Conservation (phyloP, 2,113 vertebrate genomes). For the Phocoena sinus region DNA sequence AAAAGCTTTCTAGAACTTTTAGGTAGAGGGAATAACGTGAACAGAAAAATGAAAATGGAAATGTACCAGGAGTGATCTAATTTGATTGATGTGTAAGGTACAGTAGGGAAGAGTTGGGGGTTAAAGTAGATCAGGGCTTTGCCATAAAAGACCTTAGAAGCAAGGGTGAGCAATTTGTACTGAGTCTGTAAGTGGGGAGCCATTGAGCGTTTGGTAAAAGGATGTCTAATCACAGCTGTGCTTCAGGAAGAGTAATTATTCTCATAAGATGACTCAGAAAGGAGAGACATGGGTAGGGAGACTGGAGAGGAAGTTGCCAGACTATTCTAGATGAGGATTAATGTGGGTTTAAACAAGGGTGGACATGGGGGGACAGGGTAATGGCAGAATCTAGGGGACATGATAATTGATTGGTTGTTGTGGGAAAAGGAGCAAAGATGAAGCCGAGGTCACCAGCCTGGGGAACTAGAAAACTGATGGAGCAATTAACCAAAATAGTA, state of each 20-base stretch:
- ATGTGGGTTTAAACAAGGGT: slow-evolving; percentile 27
- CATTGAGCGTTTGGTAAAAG: slow-evolving; percentile 22
- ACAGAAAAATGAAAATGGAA: neutral
- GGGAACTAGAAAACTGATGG: neutral
- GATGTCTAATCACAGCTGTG: slow-evolving; percentile 35
- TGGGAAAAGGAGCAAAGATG: slow-evolving; percentile 32
- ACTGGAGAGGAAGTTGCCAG: neutral
- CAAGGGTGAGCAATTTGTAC: slow-evolving; percentile 14
- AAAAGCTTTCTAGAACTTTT: neutral
- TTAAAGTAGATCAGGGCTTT: neutral
- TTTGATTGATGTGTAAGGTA: slow-evolving; percentile 13
- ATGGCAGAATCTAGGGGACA: neutral
- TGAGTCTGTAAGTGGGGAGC: slow-evolving; percentile 44
- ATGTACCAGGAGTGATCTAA: neutral
- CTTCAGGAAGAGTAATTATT: slow-evolving; percentile 56
- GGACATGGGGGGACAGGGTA: neutral
- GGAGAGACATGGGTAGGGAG: neutral
- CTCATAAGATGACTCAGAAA: slow-evolving; percentile 36
- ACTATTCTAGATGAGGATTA: slow-evolving; percentile 41
- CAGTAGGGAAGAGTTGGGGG: neutral
- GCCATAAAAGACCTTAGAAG: slow-evolving; percentile 37
- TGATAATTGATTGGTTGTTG: slow-evolving; percentile 35
- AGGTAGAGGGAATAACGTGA: neutral
- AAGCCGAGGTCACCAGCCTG: neutral
- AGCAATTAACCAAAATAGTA: neutral